A percentile compares a stretch with the other conserved stretches of the same genome.
These are phyloP conservation scores for Maconellicoccus hirsutus DNA, from an alignment of 1,140 invertebrate genomes.

Conservation along the genomic window DNA sequence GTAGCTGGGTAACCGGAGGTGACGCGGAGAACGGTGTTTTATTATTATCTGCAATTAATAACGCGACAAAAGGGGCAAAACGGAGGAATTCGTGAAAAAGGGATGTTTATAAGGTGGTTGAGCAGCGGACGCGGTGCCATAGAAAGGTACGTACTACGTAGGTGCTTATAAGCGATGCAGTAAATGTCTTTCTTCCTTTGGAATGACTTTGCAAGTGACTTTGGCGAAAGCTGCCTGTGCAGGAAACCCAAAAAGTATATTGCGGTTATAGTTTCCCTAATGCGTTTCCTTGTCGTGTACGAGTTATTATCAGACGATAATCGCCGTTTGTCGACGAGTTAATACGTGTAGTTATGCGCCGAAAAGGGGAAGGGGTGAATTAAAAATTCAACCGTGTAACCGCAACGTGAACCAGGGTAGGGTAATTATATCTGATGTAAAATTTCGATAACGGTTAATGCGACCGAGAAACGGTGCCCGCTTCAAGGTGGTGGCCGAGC, in stretches of 20 bases:
- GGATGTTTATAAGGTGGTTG: background rate
- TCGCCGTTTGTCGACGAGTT: background rate
- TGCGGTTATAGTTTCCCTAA: background rate
- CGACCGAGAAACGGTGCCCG: background rate
- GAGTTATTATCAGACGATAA: background rate
- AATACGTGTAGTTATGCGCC: background rate
- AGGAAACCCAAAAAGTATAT: background rate
- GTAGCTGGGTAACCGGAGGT: background rate
- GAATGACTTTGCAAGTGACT: background rate
- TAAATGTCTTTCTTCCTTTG: background rate
- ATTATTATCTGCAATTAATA: constrained; percentile 10
- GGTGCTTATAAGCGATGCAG: background rate
- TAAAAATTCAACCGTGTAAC: background rate
- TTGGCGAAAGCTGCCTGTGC: background rate
- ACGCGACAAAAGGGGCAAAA: background rate
- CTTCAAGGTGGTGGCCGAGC: background rate
- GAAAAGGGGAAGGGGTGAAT: too few relatives aligned
- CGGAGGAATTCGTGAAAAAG: background rate
- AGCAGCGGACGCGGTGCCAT: background rate
- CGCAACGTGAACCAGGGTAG: too few relatives aligned
- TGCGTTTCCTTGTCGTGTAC: background rate
- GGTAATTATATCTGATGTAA: background rate
- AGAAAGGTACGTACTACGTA: background rate
- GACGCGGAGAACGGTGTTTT: background rate
- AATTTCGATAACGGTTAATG: background rate